Base-by-base conservation (phyloP, 2,888 invertebrate species). In the Heliconius charithonia region DNA sequence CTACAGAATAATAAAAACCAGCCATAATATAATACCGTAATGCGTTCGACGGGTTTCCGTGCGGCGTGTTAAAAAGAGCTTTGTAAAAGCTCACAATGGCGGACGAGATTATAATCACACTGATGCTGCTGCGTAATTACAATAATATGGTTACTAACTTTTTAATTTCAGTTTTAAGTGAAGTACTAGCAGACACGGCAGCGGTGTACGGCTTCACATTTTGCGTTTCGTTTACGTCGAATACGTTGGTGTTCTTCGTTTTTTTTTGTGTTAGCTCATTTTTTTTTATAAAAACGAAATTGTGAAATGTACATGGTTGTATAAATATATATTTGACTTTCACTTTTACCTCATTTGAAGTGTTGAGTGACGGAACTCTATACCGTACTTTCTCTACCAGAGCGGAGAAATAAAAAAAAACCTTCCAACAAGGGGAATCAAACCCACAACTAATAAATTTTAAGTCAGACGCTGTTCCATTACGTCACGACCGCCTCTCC, bases 41-140 rank as follows among this genome's bases (percentile, higher is more conserved):
- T 72, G 56, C 56, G 59, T 72, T 72, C 72, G 22, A 25, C 37
- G 56, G 37, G 72, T 32, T 72, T 72, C 72, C 12, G n/a, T 32
- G 37, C 32, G 32, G 72, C 71, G 71, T 56, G 72, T 59, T 72
- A 59, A 72, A 72, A 72, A 37, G 59, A 72, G 59, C 59, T 72
- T 59, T 72, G 72, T 72, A 25, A 6, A n/a, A 25, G n/a, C 19
- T 7, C 13, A 72, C 72, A 72, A 72, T 72, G 59, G 32, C 59
- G 25, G 25, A 51, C 32, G 51, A 66, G 72, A 62, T 72, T 72
- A 72, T 70, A 77, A 77, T 77, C 65, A 77, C 65, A 27, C 65
- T 72, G 72, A 77, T 72, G 77, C 65, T 72, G 77, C 65, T 71
- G 65, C 72, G 56, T 79, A 77, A 77, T 79, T 79, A 77, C 77